Conservation (phyloP, 2,797 vertebrate species). For the Spizella passerina region DNA sequence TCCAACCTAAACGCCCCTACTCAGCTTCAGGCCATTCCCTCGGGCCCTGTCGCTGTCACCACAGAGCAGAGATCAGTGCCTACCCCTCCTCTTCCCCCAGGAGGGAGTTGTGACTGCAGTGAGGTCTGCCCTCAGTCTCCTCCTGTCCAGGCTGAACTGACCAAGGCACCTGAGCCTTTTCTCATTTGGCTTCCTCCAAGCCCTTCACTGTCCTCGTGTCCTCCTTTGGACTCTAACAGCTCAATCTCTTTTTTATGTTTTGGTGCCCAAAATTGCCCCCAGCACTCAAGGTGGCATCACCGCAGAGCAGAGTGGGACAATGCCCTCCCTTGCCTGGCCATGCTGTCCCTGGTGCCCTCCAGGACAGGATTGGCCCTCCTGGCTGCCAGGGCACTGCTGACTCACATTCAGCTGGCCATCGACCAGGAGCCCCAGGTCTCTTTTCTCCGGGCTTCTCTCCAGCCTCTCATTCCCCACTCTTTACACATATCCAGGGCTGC, state of each 20-base stretch:
- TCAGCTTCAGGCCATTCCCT: not conserved
- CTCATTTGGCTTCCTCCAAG: fast-evolving
- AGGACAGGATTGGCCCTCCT: fast-evolving
- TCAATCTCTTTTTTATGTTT: not conserved
- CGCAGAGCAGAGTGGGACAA: not conserved
- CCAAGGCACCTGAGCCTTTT: not conserved
- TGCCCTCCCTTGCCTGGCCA: fast-evolving
- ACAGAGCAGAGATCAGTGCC: not conserved
- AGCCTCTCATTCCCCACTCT: not conserved
- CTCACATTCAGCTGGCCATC: fast-evolving
- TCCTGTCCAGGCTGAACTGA: not conserved
- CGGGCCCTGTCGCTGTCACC: not conserved
- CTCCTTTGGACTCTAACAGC: not conserved
- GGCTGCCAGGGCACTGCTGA: not conserved
- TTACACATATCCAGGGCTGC: not conserved
- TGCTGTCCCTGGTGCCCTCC: not conserved
- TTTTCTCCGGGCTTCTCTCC: not conserved
- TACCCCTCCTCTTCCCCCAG: not conserved
- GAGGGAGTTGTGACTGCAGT: fast-evolving
- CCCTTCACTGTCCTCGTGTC: not conserved
- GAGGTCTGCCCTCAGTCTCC: not conserved
- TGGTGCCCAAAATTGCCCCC: not conserved
- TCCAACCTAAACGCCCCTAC: not conserved
- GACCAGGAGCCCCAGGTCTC: not conserved
- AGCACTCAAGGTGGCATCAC: not conserved